Base-by-base conservation (phyloP, 2,113 vertebrate genomes). In the Scomber colias region DNA sequence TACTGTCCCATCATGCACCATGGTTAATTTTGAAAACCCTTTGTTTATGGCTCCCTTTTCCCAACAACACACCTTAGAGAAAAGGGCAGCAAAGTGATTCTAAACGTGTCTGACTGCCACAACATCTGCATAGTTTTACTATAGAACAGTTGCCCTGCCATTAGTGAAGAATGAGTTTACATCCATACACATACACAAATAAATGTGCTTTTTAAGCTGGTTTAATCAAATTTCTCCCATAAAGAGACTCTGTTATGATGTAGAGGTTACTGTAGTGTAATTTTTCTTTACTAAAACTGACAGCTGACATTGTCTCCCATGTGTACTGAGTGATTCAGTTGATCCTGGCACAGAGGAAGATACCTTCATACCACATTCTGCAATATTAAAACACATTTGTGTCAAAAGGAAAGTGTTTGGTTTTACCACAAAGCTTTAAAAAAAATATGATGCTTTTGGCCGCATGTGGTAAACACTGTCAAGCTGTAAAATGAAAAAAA, bases 401-500 rank as follows among this genome's bases (percentile, higher is more conserved):
- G 24, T 87, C 62, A 56, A 75, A 75, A 44, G 46, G 63, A 74
- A 70, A 78, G 67, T 78, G 62, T 65, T 63, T 2, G 1, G 67
- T 74, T 75, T 82, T 27, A 59, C 70, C 73, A 54, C 53, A 80
- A 48, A 71, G 59, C 64, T 75, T 31, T 4, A 16, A 27, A 35
- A 60, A 71, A 55, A 40, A 27, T 53, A 17, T 21, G 46, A 75
- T n/a, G 1, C 62, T 71, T 80, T 61, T 24, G 50, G n/a, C 54
- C n/a, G 44, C 62, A 67, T 71, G 78, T 77, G 57, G 83, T 83
- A 69, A 85, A 87, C 67, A 46, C 55, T 65, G 68, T 83, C 69
- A 71, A 67, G 61, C 80, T 77, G 46, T 68, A 72, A 74, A 81
- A 69, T 50, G 49, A 63, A 51, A 57, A 77, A 21, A 21, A 21